Evolutionary conservation across 2,797 vertebrate genomes (phyloP).

Genomic region (Protosalanx chinensis): DNA sequence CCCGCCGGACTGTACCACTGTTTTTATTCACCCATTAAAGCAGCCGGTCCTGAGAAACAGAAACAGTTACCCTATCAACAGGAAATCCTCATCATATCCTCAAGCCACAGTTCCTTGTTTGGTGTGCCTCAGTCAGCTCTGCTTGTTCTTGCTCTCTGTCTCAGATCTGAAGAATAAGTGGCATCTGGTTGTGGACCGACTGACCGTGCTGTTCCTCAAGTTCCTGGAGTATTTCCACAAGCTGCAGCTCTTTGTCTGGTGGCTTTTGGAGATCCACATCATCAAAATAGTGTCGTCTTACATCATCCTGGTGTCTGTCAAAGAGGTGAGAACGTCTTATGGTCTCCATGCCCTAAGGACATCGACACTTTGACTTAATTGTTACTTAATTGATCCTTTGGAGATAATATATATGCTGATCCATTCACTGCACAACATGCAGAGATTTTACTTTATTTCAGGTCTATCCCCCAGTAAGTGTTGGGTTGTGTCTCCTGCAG

Average conservation of each 20-base stretch:
- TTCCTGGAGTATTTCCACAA: slow-evolving; percentile 98
- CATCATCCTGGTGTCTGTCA: slow-evolving; percentile 87
- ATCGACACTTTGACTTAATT: background rate
- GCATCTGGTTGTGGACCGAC: slow-evolving; percentile 94
- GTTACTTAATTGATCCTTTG: background rate
- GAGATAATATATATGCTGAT: background rate
- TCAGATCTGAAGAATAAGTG: slow-evolving; percentile 93
- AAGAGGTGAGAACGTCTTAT: slow-evolving; percentile 74
- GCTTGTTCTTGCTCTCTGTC: slow-evolving; percentile 13
- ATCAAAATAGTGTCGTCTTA: slow-evolving; percentile 94
- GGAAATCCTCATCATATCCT: background rate
- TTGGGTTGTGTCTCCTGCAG: slow-evolving; percentile 66
- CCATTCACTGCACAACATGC: background rate
- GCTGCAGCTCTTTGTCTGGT: slow-evolving; percentile 95
- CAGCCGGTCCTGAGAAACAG: background rate
- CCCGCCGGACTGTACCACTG: too few relatives aligned
- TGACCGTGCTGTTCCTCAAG: slow-evolving; percentile 92
- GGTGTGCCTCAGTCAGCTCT: background rate
- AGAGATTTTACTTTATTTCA: background rate
- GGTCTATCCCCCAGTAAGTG: background rate
- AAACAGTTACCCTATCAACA: background rate
- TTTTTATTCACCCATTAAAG: too few relatives aligned
- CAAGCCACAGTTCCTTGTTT: background rate
- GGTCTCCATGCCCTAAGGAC: too few relatives aligned
- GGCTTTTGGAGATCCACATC: slow-evolving; percentile 95